Evolutionary conservation across 2,797 vertebrate genomes (phyloP), one percentile per base, ranked within the genome.

Genomic region (Sebastes itinus): DNA sequence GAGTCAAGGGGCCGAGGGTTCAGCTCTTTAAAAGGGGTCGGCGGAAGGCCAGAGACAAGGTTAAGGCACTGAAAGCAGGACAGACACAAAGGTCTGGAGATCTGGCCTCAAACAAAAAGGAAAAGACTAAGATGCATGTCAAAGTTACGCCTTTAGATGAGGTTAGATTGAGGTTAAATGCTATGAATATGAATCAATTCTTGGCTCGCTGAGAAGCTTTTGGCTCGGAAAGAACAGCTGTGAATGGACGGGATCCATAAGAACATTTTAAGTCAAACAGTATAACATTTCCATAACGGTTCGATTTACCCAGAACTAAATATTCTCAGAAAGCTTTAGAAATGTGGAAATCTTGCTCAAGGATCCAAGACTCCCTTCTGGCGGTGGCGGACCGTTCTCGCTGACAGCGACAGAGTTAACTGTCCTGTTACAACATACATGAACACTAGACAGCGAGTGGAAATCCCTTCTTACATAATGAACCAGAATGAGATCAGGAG

Each of bases 11-110:
- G 74, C 77, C 87, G 33, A 86, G 65, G 75, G 75, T 82, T 88
- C 56, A 84, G 74, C 74, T 64, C 69, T 85, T 85, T 82, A 83
- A 90, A 87, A 79, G 73, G 80, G 86, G 87, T 91, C 87, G 83
- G 80, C 22, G 23, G 68, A 81, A 73, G 90, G 82, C 78, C 68
- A 82, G 78, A 77, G 76, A 88, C 78, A 75, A 87, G 86, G 81
- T 88, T 87, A 75, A 81, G 60, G 49, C 86, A 61, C 56, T 69
- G 56, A 93, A 87, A 88, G 66, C 71, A 77, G 74, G 69, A 78
- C 74, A 76, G 77, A 83, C 77, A 79, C 77, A 89, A 88, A 83
- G 77, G 56, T 86, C 82, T 85, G 33, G n/a, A 89, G 76, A 83
- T 54, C 54, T 12, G 76, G 22, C 60, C 42, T 80, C 62, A 80